Percentiles rank a stretch among this genome's conserved stretches.
phyloP scores from a whole-genome alignment of 2,113 vertebrate genomes.

The Natator depressus region DNA sequence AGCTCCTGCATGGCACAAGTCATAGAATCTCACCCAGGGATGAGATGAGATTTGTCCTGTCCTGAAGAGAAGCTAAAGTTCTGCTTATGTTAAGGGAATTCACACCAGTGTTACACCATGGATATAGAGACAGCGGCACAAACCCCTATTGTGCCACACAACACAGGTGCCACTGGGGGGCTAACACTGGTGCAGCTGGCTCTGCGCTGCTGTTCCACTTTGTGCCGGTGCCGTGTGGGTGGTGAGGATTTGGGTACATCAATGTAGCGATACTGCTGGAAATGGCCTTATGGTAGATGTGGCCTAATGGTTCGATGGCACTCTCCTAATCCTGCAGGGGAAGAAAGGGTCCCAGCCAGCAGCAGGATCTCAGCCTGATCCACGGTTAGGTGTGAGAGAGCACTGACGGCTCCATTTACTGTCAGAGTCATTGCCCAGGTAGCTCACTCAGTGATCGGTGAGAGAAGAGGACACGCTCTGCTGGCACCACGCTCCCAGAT shows the following conservation, averaged over 20 bases:
- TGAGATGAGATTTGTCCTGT: neutral
- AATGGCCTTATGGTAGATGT: neutral
- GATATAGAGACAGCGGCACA: neutral
- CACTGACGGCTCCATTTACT: neutral
- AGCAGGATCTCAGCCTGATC: neutral
- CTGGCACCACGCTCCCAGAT: neutral
- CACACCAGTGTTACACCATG: neutral
- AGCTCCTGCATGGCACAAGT: neutral
- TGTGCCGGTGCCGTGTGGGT: neutral
- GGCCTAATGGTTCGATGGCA: neutral
- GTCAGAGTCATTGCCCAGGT: neutral
- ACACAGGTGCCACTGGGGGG: neutral
- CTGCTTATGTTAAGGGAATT: neutral
- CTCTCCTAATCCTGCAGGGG: neutral
- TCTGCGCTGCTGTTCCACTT: neutral
- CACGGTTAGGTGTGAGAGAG: neutral
- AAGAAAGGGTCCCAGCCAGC: neutral
- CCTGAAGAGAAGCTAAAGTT: neutral
- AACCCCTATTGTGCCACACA: neutral
- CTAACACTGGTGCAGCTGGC: neutral
- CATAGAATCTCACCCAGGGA: neutral
- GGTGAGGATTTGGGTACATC: neutral
- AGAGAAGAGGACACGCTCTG: neutral
- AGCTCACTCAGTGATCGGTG: neutral
- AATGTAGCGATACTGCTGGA: neutral